These are phyloP conservation scores for Lasioglossum calceatum DNA, from an alignment of 2,888 invertebrate genomes.

Conservation along the genomic window DNA sequence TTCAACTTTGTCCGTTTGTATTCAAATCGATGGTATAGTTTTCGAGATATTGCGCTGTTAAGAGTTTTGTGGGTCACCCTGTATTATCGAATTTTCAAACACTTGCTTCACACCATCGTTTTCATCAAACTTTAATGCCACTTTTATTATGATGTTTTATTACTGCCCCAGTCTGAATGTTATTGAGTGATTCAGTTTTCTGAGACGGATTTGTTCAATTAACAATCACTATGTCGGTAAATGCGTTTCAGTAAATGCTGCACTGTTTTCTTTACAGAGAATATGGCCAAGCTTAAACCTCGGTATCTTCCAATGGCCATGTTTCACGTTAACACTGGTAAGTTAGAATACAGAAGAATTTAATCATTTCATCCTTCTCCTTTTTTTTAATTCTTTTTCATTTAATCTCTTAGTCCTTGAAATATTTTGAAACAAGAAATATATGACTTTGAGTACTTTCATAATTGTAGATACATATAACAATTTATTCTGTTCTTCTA, in stretches of 20 bases:
- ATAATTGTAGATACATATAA: too few species aligned
- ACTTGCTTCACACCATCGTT: not conserved
- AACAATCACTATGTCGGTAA: not conserved
- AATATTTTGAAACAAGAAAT: too few species aligned
- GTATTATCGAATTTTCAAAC: not conserved
- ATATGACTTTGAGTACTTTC: too few species aligned
- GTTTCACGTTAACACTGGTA: constrained; percentile 4
- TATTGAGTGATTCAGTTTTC: constrained; percentile 77
- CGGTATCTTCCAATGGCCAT: not conserved
- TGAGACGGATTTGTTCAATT: constrained; percentile 40
- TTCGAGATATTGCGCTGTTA: too few species aligned
- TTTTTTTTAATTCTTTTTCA: too few species aligned
- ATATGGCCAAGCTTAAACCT: not conserved
- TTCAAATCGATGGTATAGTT: too few species aligned
- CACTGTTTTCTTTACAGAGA: constrained; percentile 16
- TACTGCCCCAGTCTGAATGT: constrained; percentile 82
- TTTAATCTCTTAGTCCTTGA: too few species aligned
- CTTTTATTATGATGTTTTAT: constrained; percentile 70
- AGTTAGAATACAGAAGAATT: not conserved
- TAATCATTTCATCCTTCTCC: too few species aligned
- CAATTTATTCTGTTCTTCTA: too few species aligned
- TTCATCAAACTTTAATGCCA: not conserved
- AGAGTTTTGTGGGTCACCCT: too few species aligned
- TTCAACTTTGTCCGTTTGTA: too few species aligned
- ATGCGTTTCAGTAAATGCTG: not conserved